A percentile compares a stretch with the other conserved stretches of the same genome.
Evolutionary conservation across 2,113 vertebrate species (phyloP).

Genomic region (Esox niger): DNA sequence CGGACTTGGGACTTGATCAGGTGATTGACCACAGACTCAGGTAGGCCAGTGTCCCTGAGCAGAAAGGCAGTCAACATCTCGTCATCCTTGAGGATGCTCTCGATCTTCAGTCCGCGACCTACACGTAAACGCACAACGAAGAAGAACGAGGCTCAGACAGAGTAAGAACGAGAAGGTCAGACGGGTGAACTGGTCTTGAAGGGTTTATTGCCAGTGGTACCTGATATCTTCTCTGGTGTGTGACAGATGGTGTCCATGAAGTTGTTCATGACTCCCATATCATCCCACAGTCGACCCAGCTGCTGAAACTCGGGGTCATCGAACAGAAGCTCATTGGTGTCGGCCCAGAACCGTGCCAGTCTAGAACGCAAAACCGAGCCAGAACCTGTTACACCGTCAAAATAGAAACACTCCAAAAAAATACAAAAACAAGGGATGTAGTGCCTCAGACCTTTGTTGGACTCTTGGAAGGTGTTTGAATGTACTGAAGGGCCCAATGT

Average conservation of each 20-base stretch:
- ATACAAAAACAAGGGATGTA: no score
- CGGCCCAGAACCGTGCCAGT: conserved; percentile 83
- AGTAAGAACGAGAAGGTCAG: not conserved
- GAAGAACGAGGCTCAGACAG: not conserved
- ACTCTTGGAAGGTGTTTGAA: no score
- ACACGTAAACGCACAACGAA: not conserved
- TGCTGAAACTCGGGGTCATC: conserved; percentile 73
- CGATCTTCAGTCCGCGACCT: conserved; percentile 87
- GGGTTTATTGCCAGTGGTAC: conserved; percentile 56
- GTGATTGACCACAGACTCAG: conserved; percentile 79
- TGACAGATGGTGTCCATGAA: conserved; percentile 85
- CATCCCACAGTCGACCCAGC: conserved; percentile 80
- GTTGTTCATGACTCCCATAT: conserved; percentile 78
- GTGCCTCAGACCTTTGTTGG: no score
- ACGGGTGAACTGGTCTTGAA: not conserved
- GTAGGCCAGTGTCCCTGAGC: conserved; percentile 71
- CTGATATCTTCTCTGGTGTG: conserved; percentile 79
- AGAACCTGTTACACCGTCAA: no score
- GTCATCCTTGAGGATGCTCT: conserved; percentile 87
- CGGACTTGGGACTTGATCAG: conserved; percentile 84
- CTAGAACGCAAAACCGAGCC: conserved; percentile 67
- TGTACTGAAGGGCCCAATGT: no score
- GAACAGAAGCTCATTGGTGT: conserved; percentile 82
- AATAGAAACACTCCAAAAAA: no score
- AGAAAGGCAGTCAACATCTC: conserved; percentile 85